Evolutionary conservation across 1,140 invertebrate species (phyloP), one percentile per base, ranked within the genome.

Genomic region (Drosophila sturtevanti): DNA sequence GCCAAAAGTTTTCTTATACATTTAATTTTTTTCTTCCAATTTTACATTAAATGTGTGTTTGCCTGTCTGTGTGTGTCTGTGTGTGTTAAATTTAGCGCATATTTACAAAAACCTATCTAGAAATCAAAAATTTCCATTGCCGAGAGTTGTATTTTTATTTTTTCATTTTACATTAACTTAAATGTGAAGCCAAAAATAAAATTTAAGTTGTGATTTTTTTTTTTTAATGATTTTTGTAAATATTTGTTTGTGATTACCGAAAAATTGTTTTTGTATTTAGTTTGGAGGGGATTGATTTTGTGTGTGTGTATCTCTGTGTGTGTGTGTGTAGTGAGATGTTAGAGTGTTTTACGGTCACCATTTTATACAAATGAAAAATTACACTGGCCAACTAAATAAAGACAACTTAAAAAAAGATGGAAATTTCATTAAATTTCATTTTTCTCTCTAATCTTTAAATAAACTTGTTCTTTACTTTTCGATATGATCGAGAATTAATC

Each of bases 31-130:
- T 52, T 68, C 31, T 67, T 38, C 59, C 38, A 34, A 70, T 14
- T 72, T 71, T 71, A 79, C 67, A 90, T 89, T 80, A 71, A 75
- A 77, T 87, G 82, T 44, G 37, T 68, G 58, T 63, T 61, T 34
- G 16, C 41, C 18, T 18, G 22, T 56, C n/a, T 63, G 21, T 61
- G 35, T 61, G 38, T 55, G 52, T 69, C 58, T 27, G 54, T 64
- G 37, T 70, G 27, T 52, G 48, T 68, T 64, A 60, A 74, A 74
- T 81, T 81, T 79, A 78, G 84, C 77, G 85, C 77, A 87, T 90
- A 90, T 90, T 86, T 90, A 90, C 86, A 90, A 86, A 86, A 74
- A 71, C 79, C 56, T 75, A 69, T 72, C 37, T 68, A 64, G 65
- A 72, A 68, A 60, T 48, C 2, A 48, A 48, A 48, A 21, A 11